These are phyloP conservation scores for Crocuta crocuta DNA, from an alignment of 2,113 vertebrate species.

Conservation along the genomic window DNA sequence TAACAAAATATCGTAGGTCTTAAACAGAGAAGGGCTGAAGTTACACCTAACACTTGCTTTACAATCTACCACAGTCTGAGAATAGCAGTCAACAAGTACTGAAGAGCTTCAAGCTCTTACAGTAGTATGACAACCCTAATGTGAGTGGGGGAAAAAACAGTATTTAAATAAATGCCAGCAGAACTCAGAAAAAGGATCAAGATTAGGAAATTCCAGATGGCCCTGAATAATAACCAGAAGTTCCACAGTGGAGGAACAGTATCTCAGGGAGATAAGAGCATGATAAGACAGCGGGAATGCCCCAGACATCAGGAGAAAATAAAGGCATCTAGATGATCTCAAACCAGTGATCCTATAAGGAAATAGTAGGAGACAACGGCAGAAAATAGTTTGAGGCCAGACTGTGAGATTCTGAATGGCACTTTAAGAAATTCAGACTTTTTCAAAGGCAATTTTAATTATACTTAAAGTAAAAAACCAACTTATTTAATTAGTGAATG, in stretches of 20 bases:
- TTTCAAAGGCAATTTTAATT: slow-evolving; percentile 19
- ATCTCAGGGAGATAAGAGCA: background rate
- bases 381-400: background rate
- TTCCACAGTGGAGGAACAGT: background rate
- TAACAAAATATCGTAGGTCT: background rate
- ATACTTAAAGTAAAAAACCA: background rate
- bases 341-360: background rate
- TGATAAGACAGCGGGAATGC: background rate
- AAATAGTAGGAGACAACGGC: background rate
- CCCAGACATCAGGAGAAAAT: background rate
- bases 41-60: background rate
- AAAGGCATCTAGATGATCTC: background rate
- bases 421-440: background rate
- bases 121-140: background rate
- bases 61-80: background rate
- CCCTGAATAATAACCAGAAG: background rate
- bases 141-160: background rate
- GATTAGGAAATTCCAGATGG: background rate
- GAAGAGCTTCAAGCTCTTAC: background rate
- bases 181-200: background rate
- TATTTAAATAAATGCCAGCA: background rate
- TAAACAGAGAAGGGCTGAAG: background rate
- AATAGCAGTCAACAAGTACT: background rate
- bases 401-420: background rate
- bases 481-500: background rate